phyloP scores from a whole-genome alignment of 2,888 invertebrate genomes.

The Eucriotettix oculatus region DNA sequence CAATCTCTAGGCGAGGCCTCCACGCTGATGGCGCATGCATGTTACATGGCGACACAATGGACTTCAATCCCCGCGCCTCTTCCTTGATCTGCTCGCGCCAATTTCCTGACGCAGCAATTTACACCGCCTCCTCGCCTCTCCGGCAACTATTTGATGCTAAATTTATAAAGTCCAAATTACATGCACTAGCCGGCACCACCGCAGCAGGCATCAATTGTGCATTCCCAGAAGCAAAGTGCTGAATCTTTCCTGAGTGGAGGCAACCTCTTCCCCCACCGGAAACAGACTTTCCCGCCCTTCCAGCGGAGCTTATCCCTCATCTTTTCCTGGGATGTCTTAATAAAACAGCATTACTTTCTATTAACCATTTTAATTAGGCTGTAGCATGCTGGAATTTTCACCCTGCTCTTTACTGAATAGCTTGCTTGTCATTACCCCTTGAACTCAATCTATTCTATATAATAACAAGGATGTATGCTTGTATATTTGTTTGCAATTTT shows the following conservation, averaged over 20 bases:
- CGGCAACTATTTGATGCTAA: constrained; percentile 11
- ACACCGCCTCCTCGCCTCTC: constrained; percentile 1
- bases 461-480: no score
- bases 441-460: no score
- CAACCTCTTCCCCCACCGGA: not conserved
- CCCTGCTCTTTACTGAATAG: no score
- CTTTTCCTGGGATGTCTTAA: no score
- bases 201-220: not conserved
- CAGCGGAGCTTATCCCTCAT: no score
- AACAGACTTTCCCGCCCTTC: not conserved
- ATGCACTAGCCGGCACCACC: not conserved
- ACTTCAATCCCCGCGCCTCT: constrained; percentile 3
- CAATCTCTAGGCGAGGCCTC: constrained; percentile 1
- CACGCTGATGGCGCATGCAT: constrained; percentile 25
- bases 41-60: constrained; percentile 23
- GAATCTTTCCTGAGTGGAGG: not conserved
- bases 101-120: constrained; percentile 10
- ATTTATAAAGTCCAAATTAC: constrained; percentile 13
- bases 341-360: no score
- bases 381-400: no score
- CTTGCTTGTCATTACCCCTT: no score
- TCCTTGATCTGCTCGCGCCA: constrained; percentile 4
- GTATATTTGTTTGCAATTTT: no score
- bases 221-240: not conserved
- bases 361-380: no score